Base-by-base conservation (phyloP, 1,140 invertebrate genomes). In the Drosophila ohnishii region DNA sequence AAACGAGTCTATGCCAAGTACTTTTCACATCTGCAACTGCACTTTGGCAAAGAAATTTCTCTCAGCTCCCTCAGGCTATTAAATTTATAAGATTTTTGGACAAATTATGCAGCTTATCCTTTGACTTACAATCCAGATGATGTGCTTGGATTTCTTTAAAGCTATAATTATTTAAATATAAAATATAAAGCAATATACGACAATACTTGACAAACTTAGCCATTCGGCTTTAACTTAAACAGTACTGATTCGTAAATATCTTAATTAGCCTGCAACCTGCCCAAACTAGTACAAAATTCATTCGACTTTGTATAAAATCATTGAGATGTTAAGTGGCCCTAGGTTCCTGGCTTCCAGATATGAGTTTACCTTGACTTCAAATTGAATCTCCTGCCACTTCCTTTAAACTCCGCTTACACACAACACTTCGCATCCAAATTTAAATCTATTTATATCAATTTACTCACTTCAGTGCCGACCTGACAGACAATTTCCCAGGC, bases 371-470 rank as follows among this genome's bases (percentile, higher is more conserved):
- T 56, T 13, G 16, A 22, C 34, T 50, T 19, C 14, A 14, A 40
- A 64, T 42, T 22, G 51, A 40, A 35, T 34, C 45, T 37, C 34
- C 42, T 22, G 8, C 35, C 66, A 37, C 48, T 35, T 39, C n/a
- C 35, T n/a, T 14, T 32, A 37, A 57, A 58, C 19, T 71, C 14
- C 19, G 19, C 6, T 58, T 55, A 28, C 39, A 55, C 28, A 32
- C 19, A 48, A 1, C 51, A 13, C 47, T 34, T 6, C 19, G 39
- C 28, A 71, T 34, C n/a, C 48, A 32, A 47, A 69, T 40, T 28
- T 53, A 50, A 71, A 71, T 71, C 65, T 71, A 71, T 71, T 71
- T 71, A 71, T 71, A 59, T 50, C 51, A 70, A 71, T 71, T 71
- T 71, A 48, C 66, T 39, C 67, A 70, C 67, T 71, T 71, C 42